phyloP scores from a whole-genome alignment of 2,888 invertebrate species.

The Lasius fuliginosus region DNA sequence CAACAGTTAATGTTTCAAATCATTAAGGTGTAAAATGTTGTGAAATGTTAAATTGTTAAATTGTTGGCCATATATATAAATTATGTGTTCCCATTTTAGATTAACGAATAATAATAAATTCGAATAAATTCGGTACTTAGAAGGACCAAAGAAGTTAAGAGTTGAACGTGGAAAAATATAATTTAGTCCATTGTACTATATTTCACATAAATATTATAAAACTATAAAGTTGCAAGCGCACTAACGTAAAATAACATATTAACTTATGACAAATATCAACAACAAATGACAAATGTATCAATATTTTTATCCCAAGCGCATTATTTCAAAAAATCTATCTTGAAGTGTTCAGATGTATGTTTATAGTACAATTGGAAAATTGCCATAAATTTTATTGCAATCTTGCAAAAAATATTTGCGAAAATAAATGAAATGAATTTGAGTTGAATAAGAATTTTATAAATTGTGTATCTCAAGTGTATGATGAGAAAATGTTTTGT shows the following conservation, averaged over 20 bases:
- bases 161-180: conserved; percentile 13
- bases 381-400: background rate
- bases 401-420: background rate
- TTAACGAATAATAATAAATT: background rate
- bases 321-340: conserved; percentile 2
- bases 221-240: background rate
- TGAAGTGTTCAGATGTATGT: background rate
- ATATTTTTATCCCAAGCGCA: conserved; percentile 7
- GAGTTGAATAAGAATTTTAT: conserved; percentile 4
- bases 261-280: background rate
- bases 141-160: background rate
- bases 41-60: conserved; percentile 17
- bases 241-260: background rate
- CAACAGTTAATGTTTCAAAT: background rate
- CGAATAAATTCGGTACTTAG: conserved; percentile 5
- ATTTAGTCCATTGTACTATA: conserved; percentile 13
- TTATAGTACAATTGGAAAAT: conserved; percentile 6
- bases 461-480: conserved; percentile 19
- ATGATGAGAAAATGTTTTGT: background rate
- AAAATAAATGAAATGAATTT: background rate
- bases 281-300: background rate
- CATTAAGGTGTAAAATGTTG: background rate
- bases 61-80: background rate
- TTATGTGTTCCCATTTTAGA: background rate
- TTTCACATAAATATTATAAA: conserved; percentile 2